Base-by-base conservation (phyloP, 2,888 invertebrate species). In the Trilocha varians region DNA sequence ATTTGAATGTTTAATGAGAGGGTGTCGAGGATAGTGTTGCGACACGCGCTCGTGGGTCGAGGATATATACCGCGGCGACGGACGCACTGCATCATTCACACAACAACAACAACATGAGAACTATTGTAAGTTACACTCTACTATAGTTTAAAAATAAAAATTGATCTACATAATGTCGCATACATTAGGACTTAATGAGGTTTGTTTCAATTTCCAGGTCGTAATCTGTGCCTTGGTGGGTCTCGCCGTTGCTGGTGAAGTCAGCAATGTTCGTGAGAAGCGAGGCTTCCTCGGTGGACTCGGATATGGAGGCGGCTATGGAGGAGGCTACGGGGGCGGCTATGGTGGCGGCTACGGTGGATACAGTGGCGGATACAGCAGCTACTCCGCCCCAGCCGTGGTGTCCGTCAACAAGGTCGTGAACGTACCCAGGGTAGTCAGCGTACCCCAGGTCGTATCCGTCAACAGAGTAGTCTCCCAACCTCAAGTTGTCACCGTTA, bases 391-490 rank as follows among this genome's bases (percentile, higher is more conserved):
- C 36, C 53, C 65, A 46, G 49, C 55, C 45, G 55, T 66, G 45
- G 50, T 66, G 53, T 48, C 61, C 45, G 57, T 63, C 52, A 55
- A 60, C 47, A 64, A 60, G 53, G 59, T 65, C 43, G 59, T 66
- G 44, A 64, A 62, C 57, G 65, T 64, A 36, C 62, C 62, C 50
- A 61, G 52, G 42, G 67, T 56, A 45, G 49, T 63, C 42, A 41
- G 48, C 38, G 57, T 62, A 41, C 67, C 61, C 3, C 40, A 40
- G 35, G 49, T 70, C 8, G 47, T 72, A 33, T 43, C 63, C 42
- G 65, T 69, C 35, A 65, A 70, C 45, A 71, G 65, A 45, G 63
- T 73, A 1, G 66, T 74, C 38, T 1, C 57, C 55, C 16, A 60
- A 56, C 70, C 73, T 6, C 62, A 68, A 44, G 62, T 68, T 8